Evolutionary conservation across 1,140 invertebrate species (phyloP), one percentile per base, ranked within the genome.

Genomic region (Drosophila miranda): DNA sequence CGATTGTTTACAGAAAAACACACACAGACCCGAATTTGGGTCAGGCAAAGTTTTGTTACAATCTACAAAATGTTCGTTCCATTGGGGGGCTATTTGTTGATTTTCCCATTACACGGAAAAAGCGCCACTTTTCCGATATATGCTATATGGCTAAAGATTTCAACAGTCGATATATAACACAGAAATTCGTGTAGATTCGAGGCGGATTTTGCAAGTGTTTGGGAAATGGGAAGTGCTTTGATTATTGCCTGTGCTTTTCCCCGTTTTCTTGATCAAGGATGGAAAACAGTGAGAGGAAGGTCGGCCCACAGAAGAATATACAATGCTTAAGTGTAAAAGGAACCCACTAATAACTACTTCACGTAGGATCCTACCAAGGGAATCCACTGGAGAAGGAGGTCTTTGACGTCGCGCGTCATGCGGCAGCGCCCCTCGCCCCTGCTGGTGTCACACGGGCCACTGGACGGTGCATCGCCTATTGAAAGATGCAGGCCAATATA

Each of bases 31-130:
- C 3, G 23, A 42, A 84, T 57, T 56, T 70, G 41, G 79, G 80
- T 71, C 80, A 83, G 51, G 8, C 69, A 54, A 54, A 72, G 63
- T 60, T 50, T 45, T 55, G 41, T 63, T 72, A 79, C 48, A 67
- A 53, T 58, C 58, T 41, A 48, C 57, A 59, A 41, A 45, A 58
- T 34, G 14, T 7, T 41, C 9, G 0, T 9, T 50, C 45, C 11
- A 55, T 77, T 30, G 34, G 11, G 11, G 34, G 34, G 34, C 23
- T 16, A 50, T 71, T 66, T 75, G 42, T 64, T 49, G 30, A 8
- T 71, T 45, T 62, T 53, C 34, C 44, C 13, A 19, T 46, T 13
- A 38, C 34, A 38, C 34, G 38, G 28, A 53, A 54, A 30, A 48
- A 23, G 11, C 45, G 44, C 3, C 19, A 41, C 5, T 28, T 46